Evolutionary conservation across 2,113 vertebrate genomes (phyloP).

Genomic region (Alouatta palliata): DNA sequence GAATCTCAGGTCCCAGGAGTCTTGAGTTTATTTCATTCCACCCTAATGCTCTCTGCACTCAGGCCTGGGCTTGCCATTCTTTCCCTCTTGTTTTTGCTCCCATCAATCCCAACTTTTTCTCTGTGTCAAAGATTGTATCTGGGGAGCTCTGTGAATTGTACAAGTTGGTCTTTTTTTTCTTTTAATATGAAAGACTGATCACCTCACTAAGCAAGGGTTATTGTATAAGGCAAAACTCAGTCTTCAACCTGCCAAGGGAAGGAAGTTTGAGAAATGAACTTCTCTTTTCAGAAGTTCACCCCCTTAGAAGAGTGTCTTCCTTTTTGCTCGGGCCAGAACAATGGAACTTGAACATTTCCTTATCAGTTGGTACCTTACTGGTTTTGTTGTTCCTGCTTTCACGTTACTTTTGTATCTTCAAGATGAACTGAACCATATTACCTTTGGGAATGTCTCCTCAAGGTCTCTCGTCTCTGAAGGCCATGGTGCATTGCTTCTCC

Average conservation of each 20-base stretch:
- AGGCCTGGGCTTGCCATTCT: not conserved
- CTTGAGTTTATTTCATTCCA: not conserved
- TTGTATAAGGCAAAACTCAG: not conserved
- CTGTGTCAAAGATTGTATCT: not conserved
- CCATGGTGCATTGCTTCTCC: accelerated
- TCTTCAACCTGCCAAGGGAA: not conserved
- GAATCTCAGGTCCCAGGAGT: accelerated
- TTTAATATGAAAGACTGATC: not conserved
- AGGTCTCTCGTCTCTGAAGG: not conserved
- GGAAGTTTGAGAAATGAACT: not conserved
- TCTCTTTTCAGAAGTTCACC: not conserved
- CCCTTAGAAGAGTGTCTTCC: not conserved
- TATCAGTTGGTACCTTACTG: not conserved
- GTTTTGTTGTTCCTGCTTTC: not conserved
- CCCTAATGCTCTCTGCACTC: not conserved
- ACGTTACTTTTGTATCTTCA: not conserved
- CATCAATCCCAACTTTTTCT: not conserved
- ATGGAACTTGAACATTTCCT: not conserved
- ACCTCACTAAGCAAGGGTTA: not conserved
- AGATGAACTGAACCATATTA: not conserved
- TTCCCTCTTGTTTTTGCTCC: not conserved
- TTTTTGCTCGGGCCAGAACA: not conserved
- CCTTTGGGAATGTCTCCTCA: not conserved
- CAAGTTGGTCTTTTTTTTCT: not conserved
- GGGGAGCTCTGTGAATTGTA: not conserved